These are phyloP conservation scores for Minunthozetes semirufus DNA, from an alignment of 2,888 invertebrate genomes.

Conservation along the genomic window DNA sequence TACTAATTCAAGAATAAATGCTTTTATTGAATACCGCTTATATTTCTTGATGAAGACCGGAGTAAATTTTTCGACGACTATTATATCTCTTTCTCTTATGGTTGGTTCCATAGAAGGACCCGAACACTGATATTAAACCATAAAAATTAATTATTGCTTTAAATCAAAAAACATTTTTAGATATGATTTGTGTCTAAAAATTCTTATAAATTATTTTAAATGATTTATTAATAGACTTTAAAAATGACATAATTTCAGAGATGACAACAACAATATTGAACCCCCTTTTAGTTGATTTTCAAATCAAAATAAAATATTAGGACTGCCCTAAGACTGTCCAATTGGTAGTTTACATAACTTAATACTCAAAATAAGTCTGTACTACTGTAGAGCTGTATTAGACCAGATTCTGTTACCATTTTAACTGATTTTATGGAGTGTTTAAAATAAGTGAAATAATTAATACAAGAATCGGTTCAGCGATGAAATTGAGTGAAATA, in stretches of 20 bases:
- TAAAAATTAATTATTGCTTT: neutral
- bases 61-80: constrained; percentile 65
- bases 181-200: neutral
- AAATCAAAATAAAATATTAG: too few relatives aligned
- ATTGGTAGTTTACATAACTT: too few relatives aligned
- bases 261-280: too few relatives aligned
- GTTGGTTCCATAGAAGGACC: constrained; percentile 94
- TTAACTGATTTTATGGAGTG: too few relatives aligned
- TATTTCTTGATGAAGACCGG: constrained; percentile 25
- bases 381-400: too few relatives aligned
- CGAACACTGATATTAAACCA: constrained; percentile 61
- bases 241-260: too few relatives aligned
- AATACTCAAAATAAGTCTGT: too few relatives aligned
- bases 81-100: constrained; percentile 68
- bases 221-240: too few relatives aligned
- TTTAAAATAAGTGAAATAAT: neutral
- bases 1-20: neutral
- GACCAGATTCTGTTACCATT: too few relatives aligned
- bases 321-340: too few relatives aligned
- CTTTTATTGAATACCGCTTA: constrained; percentile 24
- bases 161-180: neutral
- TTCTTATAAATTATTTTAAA: too few relatives aligned
- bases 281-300: too few relatives aligned
- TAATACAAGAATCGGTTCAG: constrained; percentile 33
- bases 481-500: constrained; percentile 14